These are phyloP conservation scores for Vollenhovia emeryi DNA, from an alignment of 1,140 invertebrate species.

Conservation along the genomic window DNA sequence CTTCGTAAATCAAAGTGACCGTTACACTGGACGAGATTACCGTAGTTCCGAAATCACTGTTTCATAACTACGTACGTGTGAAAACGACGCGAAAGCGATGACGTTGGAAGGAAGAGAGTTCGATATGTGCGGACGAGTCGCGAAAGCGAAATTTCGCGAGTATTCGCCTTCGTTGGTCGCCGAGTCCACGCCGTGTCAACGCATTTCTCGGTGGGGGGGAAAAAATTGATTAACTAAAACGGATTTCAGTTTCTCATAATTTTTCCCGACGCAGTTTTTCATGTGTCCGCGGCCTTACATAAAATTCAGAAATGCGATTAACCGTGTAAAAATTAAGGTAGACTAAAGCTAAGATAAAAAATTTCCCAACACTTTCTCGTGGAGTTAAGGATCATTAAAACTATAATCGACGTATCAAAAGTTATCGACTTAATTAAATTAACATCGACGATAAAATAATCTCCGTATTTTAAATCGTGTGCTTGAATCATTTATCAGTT, in stretches of 20 bases:
- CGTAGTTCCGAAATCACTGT: constrained; percentile 37
- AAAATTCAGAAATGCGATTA: not conserved
- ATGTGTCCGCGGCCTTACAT: not conserved
- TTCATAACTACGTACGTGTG: constrained; percentile 13
- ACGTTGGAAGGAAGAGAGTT: not conserved
- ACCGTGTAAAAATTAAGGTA: no score
- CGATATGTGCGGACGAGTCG: not conserved
- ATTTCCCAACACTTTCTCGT: not conserved
- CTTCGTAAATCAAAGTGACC: constrained; percentile 56
- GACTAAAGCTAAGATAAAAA: not conserved
- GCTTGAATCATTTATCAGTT: not conserved
- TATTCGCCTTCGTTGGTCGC: not conserved
- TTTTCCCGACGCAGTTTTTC: not conserved
- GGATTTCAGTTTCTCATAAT: not conserved
- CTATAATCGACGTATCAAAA: not conserved
- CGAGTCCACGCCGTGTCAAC: not conserved
- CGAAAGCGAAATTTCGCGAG: not conserved
- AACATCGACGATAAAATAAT: not conserved
- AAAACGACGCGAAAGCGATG: not conserved
- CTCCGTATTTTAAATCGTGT: no score
- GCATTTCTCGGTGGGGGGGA: not conserved
- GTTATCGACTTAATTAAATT: not conserved
- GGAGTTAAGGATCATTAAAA: not conserved
- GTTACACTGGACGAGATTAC: constrained; percentile 44
- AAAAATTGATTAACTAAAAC: not conserved